Base-by-base conservation (phyloP, 2,888 invertebrate genomes). In the Abscondita cerata region DNA sequence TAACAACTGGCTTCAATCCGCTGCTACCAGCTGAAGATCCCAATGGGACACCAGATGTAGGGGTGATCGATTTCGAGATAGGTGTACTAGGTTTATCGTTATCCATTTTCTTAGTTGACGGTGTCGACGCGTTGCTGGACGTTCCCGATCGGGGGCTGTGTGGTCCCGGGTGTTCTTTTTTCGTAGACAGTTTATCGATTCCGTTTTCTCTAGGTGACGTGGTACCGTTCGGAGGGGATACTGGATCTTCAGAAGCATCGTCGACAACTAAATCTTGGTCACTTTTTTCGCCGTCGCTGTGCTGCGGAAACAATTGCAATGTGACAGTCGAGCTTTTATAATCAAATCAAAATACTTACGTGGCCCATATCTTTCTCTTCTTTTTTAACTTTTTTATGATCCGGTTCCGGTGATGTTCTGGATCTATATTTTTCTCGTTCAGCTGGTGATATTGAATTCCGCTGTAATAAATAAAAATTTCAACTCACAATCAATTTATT, bases 181-280 rank as follows among this genome's bases (percentile, higher is more conserved):
- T 92, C 69, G 86, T 84, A 69, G 87, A 89, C 67, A 90, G 80
- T 78, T 91, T 93, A 77, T 93, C 93, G 63, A 93, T 85, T 48
- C 93, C 93, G 77, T 94, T 94, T 77, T 94, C 94, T 68, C 93
- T 81, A 0, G 94, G 93, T 11, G 94, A 93, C 1, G 93, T 87
- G n/a, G 94, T 93, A 12, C 94, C 93, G 73, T 91, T 92, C 72
- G 92, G 89, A 0, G 93, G n/a, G n/a, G 92, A 93, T 52, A 90
- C 88, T 6, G 93, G 93, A 75, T 94, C 95, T 82, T 96, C 95
- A 70, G 93, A 94, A 52, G 95, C 95, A 74, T 94, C 96, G 80
- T 97, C 97, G 20, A 97, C 96, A 65, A 97, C 96, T 72, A 97
- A 82, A 78, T 96, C 96, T 83, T 95, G 92, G 77, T 95, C 94